phyloP scores from a whole-genome alignment of 2,888 invertebrate genomes.

The Himalopsyche tibetana region DNA sequence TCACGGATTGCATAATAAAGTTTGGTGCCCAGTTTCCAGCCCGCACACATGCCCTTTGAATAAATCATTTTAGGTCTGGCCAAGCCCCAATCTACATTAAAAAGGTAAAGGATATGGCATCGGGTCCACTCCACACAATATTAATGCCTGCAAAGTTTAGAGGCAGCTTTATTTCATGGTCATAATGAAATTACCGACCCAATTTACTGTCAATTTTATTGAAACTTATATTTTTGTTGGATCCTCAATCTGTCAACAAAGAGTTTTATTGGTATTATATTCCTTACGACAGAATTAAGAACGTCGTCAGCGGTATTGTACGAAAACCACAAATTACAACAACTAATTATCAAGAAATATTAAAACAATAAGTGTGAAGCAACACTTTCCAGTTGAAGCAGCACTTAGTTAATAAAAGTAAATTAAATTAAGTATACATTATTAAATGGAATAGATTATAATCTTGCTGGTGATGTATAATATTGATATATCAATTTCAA shows the following conservation, averaged over 20 bases:
- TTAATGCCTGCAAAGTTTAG: constrained; percentile 11
- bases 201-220: background rate
- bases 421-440: too few relatives aligned
- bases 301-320: background rate
- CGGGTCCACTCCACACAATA: constrained; percentile 32
- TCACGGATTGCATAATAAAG: constrained; percentile 63
- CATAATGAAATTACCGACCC: background rate
- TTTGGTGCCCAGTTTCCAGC: constrained; percentile 46
- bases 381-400: too few relatives aligned
- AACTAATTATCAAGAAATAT: background rate
- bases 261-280: background rate
- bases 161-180: background rate
- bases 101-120: constrained; percentile 37
- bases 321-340: background rate
- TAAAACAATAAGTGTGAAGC: too few relatives aligned
- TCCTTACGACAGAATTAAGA: background rate
- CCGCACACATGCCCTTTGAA: constrained; percentile 60
- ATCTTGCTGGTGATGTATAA: too few relatives aligned
- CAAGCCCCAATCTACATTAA: constrained; percentile 46
- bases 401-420: too few relatives aligned
- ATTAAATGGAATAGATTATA: too few relatives aligned
- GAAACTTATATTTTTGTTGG: background rate
- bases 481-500: too few relatives aligned
- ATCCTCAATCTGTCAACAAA: background rate
- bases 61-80: constrained; percentile 60